phyloP scores from a whole-genome alignment of 2,113 vertebrate genomes.

The Notechis scutatus region DNA sequence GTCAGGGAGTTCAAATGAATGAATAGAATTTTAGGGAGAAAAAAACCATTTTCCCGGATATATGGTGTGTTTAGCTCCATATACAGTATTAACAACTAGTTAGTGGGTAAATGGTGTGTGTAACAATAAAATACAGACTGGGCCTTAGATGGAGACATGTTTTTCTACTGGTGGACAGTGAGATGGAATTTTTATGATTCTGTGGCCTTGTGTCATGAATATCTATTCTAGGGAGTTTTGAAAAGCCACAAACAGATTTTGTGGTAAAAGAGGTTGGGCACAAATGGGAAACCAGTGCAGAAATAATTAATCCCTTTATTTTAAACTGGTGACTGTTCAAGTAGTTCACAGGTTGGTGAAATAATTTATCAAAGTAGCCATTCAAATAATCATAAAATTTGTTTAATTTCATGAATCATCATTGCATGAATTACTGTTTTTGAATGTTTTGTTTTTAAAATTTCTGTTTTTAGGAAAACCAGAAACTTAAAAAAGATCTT shows the following conservation, averaged over 20 bases:
- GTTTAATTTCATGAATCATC: background rate
- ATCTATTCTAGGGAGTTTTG: background rate
- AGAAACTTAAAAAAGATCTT: constrained; percentile 90
- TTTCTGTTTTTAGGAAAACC: constrained; percentile 81
- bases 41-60: background rate
- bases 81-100: background rate
- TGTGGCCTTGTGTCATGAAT: background rate
- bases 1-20: background rate
- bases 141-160: background rate
- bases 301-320: background rate
- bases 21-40: background rate
- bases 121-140: background rate
- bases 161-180: background rate
- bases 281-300: background rate
- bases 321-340: background rate
- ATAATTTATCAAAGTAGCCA: background rate
- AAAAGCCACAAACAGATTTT: background rate
- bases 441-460: background rate
- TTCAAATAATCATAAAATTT: background rate
- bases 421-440: background rate
- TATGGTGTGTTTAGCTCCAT: background rate
- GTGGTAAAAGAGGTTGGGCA: background rate
- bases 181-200: background rate
- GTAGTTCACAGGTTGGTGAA: background rate
- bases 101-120: background rate